Conservation (phyloP, 2,113 vertebrate species). For the Passer domesticus region DNA sequence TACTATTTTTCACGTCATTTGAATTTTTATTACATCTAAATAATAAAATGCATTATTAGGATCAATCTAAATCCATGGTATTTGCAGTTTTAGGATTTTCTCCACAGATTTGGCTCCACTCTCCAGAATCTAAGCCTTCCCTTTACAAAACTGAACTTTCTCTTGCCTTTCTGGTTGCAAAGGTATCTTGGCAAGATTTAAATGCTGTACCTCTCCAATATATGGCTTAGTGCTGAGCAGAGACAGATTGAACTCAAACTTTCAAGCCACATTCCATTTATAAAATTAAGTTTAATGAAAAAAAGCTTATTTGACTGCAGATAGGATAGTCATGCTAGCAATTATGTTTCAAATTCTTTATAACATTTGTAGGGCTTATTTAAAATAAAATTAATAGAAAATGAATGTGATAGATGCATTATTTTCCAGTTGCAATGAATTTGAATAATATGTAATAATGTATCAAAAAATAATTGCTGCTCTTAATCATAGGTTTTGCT, state of each 20-base stretch:
- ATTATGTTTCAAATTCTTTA: slow-evolving; percentile 21
- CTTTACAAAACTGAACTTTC: slow-evolving; percentile 62
- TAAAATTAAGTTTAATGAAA: slow-evolving; percentile 30
- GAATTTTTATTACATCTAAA: slow-evolving; percentile 75
- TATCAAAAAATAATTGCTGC: slow-evolving; percentile 34
- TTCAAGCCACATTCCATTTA: slow-evolving; percentile 22
- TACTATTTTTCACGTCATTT: slow-evolving; percentile 68
- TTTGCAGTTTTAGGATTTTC: slow-evolving; percentile 71
- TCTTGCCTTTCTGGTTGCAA: slow-evolving; percentile 24
- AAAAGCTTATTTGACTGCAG: slow-evolving; percentile 9
- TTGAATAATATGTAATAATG: slow-evolving; percentile 23
- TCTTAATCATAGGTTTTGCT: slow-evolving; percentile 43
- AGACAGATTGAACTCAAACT: slow-evolving; percentile 58
- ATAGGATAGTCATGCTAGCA: not conserved
- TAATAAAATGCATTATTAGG: slow-evolving; percentile 75
- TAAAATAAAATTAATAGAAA: slow-evolving; percentile 31
- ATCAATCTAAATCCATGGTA: slow-evolving; percentile 67
- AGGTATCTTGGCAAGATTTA: slow-evolving; percentile 49
- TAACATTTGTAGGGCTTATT: not conserved
- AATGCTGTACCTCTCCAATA: slow-evolving; percentile 31
- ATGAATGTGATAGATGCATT: not conserved
- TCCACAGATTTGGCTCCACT: slow-evolving; percentile 54
- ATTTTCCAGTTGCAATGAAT: slow-evolving; percentile 28
- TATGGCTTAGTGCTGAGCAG: slow-evolving; percentile 18
- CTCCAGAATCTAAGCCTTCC: slow-evolving; percentile 54